Evolutionary conservation across 92 coral and sea anemone species (phyloP), one percentile per base, ranked within the genome.

Genomic region (Ricordea florida): DNA sequence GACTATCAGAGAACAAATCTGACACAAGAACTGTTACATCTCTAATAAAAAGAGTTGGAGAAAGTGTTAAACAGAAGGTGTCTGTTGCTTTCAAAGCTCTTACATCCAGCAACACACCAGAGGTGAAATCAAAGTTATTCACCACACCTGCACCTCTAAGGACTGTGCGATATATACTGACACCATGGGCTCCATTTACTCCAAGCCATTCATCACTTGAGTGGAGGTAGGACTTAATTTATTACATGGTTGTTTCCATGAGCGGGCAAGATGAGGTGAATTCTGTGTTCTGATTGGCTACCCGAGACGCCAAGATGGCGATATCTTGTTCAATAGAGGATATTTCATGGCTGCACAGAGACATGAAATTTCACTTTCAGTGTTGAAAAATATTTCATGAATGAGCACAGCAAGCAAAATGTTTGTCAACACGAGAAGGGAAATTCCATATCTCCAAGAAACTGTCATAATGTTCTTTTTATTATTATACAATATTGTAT

Each of bases 161-260:
- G 17, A 69, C 73, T 0, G 71, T 75, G 5, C 35, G 81, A 1
- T 85, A 85, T 17, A 27, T 85, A 0, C 52, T 85, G 44, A 85
- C 90, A 0, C 90, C 90, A 10, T 1, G 23, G 3, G 67, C 21
- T 8, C 81, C 82, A 3, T 85, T 85, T 14, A 80, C 76, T 40
- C 87, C 86, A 0, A 48, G 30, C 4, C 73, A 50, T 4, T 46
- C 69, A 25, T 44, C 79, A 0, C 24, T 29, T 6, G 65, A 85
- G 15, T 66, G 80, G 71, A 36, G 87, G 90, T 85, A 72, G 8
- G n/a, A n/a, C n/a, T n/a, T n/a, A n/a, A n/a, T n/a, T n/a, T n/a
- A n/a, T n/a, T n/a, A n/a, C n/a, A n/a, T n/a, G n/a, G n/a, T n/a
- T n/a, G n/a, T n/a, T n/a, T n/a, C n/a, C n/a, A n/a, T n/a, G n/a